phyloP scores from a whole-genome alignment of 2,888 invertebrate genomes.

The Cabera pusaria region DNA sequence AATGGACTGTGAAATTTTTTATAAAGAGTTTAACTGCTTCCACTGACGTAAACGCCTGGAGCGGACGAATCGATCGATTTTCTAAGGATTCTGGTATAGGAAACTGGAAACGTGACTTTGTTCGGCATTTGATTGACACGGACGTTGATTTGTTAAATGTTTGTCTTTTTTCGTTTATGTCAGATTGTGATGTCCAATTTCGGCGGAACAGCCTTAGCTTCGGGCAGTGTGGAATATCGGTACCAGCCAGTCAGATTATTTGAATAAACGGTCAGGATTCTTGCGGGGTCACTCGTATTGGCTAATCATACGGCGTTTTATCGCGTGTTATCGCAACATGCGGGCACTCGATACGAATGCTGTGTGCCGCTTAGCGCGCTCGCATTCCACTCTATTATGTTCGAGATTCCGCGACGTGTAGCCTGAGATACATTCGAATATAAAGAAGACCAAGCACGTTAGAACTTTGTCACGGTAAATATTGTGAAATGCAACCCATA shows the following conservation, averaged over 20 bases:
- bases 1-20: conserved; percentile 25
- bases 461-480: conserved; percentile 13
- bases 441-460: conserved; percentile 10
- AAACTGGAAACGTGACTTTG: not conserved
- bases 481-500: not conserved
- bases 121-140: conserved; percentile 2
- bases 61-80: conserved; percentile 8
- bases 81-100: conserved; percentile 1
- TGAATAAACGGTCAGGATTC: conserved; percentile 44
- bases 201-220: conserved; percentile 15
- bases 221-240: conserved; percentile 20
- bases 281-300: conserved; percentile 67
- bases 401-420: conserved; percentile 62
- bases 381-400: conserved; percentile 75
- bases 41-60: conserved; percentile 8
- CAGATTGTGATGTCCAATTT: conserved; percentile 5
- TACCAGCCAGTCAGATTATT: conserved; percentile 32
- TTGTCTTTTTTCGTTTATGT: not conserved
- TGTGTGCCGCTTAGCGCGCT: conserved; percentile 37
- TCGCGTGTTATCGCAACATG: conserved; percentile 68
- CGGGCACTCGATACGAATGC: conserved; percentile 34
- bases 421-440: conserved; percentile 17
- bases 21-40: conserved; percentile 3
- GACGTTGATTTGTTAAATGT: conserved; percentile 4
- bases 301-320: conserved; percentile 72